Base-by-base conservation (phyloP, 2,113 vertebrate genomes). In the Limanda limanda region DNA sequence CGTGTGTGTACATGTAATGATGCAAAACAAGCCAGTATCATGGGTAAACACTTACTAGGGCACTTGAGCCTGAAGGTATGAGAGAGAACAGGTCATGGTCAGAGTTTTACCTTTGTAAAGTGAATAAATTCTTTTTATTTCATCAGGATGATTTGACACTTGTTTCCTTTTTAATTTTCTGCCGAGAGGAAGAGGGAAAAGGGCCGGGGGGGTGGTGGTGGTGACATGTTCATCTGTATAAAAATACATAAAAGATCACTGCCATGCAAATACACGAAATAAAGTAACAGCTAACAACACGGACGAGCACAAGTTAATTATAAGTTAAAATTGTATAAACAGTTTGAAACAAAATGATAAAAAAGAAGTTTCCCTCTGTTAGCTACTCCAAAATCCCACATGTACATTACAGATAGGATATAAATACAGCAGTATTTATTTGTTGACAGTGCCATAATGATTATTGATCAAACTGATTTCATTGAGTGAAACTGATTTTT, bases 41-140 rank as follows among this genome's bases (percentile, higher is more conserved):
- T 91, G 93, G 82, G 75, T 79, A 78, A 92, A 95, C 88, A 91
- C 89, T 83, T 73, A 86, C 81, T 88, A 88, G 85, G 72, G 91
- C 92, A 85, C 86, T 84, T 71, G 91, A 95, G 79, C 93, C 82
- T 89, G 89, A 92, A 93, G 84, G 76, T 74, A 73, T 88, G 80
- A 82, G 86, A 86, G 78, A 89, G 91, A 95, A 92, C 91, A 89
- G 95, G 91, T 93, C 85, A 89, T 95, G 93, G 92, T 96, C 93
- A 92, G 88, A 94, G 94, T 95, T 96, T 95, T 96, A 94, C 88
- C 94, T 96, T 96, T 96, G 92, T 96, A 96, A 95, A 93, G 95
- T 96, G 92, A 95, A 96, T 96, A 95, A 97, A 96, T 95, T 93
- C 86, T 94, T 96, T 31, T 95, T 89, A 93, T 95, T 94, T 94